Evolutionary conservation across 1,140 invertebrate species (phyloP), one percentile per base, ranked within the genome.

Genomic region (Mesaphorura yosii): DNA sequence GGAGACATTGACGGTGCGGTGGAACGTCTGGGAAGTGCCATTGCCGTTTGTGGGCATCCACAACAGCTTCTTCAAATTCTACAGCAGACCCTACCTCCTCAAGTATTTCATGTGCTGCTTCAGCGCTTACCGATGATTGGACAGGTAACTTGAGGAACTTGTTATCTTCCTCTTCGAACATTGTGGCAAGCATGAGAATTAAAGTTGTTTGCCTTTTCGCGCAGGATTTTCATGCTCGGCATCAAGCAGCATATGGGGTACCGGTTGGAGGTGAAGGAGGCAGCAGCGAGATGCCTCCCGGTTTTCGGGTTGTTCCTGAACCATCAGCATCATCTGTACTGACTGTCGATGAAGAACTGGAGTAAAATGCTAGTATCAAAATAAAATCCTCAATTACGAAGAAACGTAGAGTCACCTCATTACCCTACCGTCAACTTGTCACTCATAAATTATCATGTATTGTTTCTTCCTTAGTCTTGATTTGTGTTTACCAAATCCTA

Each of bases 11-110:
- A 93, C 57, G 81, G 77, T 39, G 93, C 88, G 49, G 84, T 96
- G 23, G 90, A 96, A 67, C 93, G 97, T 72, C 77, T 98, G 53
- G 83, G 84, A 25, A 90, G 91, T 69, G 93, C 93, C 20, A 83
- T 97, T 23, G 84, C 89, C n/a, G 86, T 97, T 2, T 97, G 93
- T 70, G 88, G 88, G 20, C 90, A 96, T 67, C 89, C 91, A 1
- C 82, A 89, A 61, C 88, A 95, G 66, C 72, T 97, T 14, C 73
- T 98, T 20, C 81, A 88, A 70, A 82, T 91, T 48, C 73, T 96
- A n/a, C 86, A 93, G 70, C 88, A 92, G 70, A 93, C 90, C 48
- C 75, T 97, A 65, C 89, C 92, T 54, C 84, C 88, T 28, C 82
- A 87, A 67, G 83, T 92, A 64, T 96, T 94, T 76, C 81, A 86